Percentiles rank a stretch among this genome's conserved stretches.
These are phyloP conservation scores for Rhodeus uyekii DNA, from an alignment of 2,797 vertebrate species.

Conservation along the genomic window DNA sequence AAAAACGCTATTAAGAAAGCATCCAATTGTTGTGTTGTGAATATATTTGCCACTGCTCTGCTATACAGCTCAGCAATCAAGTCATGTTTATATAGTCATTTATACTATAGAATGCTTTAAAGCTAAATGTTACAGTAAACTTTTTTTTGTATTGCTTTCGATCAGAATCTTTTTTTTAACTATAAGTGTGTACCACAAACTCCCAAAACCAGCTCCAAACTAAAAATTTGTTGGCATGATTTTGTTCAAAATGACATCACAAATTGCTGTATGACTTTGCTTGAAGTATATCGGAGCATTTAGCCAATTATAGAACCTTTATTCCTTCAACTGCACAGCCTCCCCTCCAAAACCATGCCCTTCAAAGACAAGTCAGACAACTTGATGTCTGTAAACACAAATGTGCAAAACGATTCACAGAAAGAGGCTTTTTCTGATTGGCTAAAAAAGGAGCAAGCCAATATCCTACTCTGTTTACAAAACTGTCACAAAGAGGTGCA, in stretches of 20 bases:
- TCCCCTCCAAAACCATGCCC: not conserved
- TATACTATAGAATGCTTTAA: too few relatives aligned
- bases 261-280: not conserved
- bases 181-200: too few relatives aligned
- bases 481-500: not conserved
- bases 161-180: too few relatives aligned
- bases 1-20: too few relatives aligned
- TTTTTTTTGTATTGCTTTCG: too few relatives aligned
- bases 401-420: slow-evolving; percentile 3
- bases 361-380: not conserved
- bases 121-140: too few relatives aligned
- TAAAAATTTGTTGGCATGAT: not conserved
- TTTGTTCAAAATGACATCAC: not conserved
- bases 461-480: not conserved
- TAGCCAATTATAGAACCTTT: not conserved
- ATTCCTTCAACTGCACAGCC: not conserved
- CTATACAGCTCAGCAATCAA: too few relatives aligned
- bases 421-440: not conserved
- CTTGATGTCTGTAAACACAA: not conserved
- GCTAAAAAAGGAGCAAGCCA: not conserved
- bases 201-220: too few relatives aligned
- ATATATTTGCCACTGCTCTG: too few relatives aligned
- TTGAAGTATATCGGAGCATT: not conserved
- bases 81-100: too few relatives aligned
- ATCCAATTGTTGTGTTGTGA: too few relatives aligned